phyloP scores from a whole-genome alignment of 2,797 vertebrate species.

The Bufotes viridis region DNA sequence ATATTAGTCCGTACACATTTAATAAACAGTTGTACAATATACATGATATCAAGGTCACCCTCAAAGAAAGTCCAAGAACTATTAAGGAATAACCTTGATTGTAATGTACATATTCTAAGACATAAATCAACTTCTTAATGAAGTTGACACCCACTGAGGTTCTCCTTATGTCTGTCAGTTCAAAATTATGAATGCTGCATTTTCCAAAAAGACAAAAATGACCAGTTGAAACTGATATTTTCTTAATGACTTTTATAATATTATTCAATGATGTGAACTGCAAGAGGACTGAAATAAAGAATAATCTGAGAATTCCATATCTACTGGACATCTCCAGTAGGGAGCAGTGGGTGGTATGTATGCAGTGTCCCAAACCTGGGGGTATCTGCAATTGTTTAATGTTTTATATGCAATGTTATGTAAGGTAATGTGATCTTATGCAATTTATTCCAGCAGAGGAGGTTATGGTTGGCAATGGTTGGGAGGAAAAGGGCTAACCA shows the following conservation, averaged over 20 bases:
- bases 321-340: too few species aligned
- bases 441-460: too few species aligned
- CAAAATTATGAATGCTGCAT: not conserved
- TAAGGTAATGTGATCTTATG: too few species aligned
- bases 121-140: not conserved
- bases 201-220: not conserved
- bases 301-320: too few species aligned
- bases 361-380: too few species aligned
- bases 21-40: not conserved
- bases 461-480: too few species aligned
- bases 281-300: too few species aligned
- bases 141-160: not conserved
- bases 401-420: too few species aligned
- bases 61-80: not conserved
- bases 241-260: not conserved
- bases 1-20: not conserved
- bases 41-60: not conserved
- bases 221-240: not conserved
- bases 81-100: not conserved
- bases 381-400: too few species aligned
- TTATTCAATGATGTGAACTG: not conserved
- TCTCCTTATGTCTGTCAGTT: not conserved
- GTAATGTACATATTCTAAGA: not conserved
- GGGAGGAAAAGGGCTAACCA: too few species aligned
- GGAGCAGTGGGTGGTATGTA: too few species aligned